Base-by-base conservation (phyloP, 2,113 vertebrate species). In the Manacus vitellinus region DNA sequence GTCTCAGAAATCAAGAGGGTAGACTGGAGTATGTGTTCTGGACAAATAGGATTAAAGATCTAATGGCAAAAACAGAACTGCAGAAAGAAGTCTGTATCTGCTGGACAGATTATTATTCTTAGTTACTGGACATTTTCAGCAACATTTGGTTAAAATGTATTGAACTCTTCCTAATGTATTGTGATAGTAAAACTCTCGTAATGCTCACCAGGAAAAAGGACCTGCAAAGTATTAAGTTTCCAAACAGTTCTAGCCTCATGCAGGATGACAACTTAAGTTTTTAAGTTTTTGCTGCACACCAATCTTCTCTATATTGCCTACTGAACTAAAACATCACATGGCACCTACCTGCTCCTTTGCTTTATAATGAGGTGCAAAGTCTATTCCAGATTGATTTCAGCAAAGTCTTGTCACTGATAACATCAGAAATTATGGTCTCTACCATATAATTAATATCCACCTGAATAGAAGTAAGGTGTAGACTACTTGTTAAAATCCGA, bases 31-130 rank as follows among this genome's bases (percentile, higher is more conserved):
- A 59, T n/a, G 39, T 76, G 51, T 39, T 73, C 44, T 92, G 62
- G 66, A 93, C 54, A 88, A 95, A 85, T 1, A 89, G 67, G 31
- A 89, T 89, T 92, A 93, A 87, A 92, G 49, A 76, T 15, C 37
- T 85, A 85, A 92, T 80, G 67, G 59, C 54, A 94, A 76, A 88
- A 97, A 20, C 85, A 89, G 62, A 92, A 51, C 58, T 77, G 58
- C 20, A 77, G 54, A 72, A 94, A 55, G 39, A 63, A 83, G 66
- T 47, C n/a, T 67, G 12, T 58, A 20, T 56, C 77, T 91, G 73
- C 61, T 92, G 52, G 14, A 59, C 61, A 85, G 51, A 94, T 88
- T 82, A 79, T 52, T 62, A n/a, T 35, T 74, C 9, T 46, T 51
- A 70, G 54, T 70, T 85, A 80, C 68, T 24, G 22, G 43, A 59